Percentiles rank a stretch among this genome's conserved stretches.
These are phyloP conservation scores for Corvus moneduloides DNA, from an alignment of 2,113 vertebrate species.

Conservation along the genomic window DNA sequence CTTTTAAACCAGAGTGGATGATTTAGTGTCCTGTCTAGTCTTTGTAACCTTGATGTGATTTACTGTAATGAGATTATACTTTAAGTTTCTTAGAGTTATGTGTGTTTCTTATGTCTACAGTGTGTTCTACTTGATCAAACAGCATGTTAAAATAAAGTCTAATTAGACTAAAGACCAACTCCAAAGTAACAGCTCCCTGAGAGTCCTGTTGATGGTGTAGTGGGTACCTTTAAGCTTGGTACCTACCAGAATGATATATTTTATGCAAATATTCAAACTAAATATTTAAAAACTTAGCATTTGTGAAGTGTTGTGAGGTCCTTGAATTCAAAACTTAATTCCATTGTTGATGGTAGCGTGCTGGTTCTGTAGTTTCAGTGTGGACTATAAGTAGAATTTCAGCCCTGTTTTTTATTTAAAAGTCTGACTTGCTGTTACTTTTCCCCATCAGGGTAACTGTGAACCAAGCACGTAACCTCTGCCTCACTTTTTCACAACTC, in stretches of 20 bases:
- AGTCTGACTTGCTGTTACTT: neutral
- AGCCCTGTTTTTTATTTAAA: neutral
- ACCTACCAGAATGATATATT: neutral
- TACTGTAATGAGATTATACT: neutral
- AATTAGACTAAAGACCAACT: neutral
- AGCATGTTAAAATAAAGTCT: neutral
- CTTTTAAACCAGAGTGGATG: neutral
- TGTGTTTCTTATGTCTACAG: neutral
- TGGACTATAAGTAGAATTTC: neutral
- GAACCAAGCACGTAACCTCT: neutral
- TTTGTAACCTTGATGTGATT: neutral
- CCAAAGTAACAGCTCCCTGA: neutral
- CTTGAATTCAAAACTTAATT: neutral
- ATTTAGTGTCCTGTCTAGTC: neutral
- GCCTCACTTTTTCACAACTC: neutral
- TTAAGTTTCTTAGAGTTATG: neutral
- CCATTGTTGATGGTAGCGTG: neutral
- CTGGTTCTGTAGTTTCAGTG: neutral
- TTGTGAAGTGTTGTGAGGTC: neutral
- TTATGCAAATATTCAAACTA: neutral
- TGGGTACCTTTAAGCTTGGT: neutral
- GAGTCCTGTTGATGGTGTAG: neutral
- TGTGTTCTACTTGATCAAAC: neutral
- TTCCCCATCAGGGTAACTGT: neutral
- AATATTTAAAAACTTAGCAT: neutral